Conservation (phyloP, 1,140 invertebrate genomes). For the Bombus waltoni region DNA sequence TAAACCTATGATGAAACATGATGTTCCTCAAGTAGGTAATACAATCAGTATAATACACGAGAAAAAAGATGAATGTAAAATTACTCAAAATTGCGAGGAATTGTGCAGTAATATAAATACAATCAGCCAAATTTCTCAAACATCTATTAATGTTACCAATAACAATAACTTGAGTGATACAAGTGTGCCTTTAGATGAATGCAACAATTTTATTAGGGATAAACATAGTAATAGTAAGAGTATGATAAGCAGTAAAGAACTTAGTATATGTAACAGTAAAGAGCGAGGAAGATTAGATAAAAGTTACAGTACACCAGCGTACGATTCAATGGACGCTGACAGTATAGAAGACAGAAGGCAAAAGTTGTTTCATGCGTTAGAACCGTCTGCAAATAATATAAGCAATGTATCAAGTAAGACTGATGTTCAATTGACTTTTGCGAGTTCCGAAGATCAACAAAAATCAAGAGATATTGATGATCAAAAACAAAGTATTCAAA, state of each 20-base stretch:
- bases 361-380: conserved; percentile 61
- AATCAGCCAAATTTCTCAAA: conserved; percentile 25
- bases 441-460: conserved; percentile 46
- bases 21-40: conserved; percentile 52
- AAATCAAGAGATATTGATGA: conserved; percentile 29
- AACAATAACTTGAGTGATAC: conserved; percentile 68
- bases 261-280: conserved; percentile 57
- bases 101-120: conserved; percentile 41
- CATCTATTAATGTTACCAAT: conserved; percentile 36
- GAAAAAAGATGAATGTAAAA: conserved; percentile 40
- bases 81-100: conserved; percentile 10
- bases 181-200: conserved; percentile 69
- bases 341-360: conserved; percentile 63
- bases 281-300: conserved; percentile 87
- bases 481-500: conserved; percentile 10
- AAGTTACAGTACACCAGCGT: conserved; percentile 89
- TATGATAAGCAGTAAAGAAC: conserved; percentile 22
- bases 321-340: conserved; percentile 84
- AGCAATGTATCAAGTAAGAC: conserved; percentile 67
- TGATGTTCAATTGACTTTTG: conserved; percentile 59
- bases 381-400: conserved; percentile 29
- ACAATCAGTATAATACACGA: conserved; percentile 35
- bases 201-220: conserved; percentile 63
- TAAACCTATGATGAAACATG: conserved; percentile 62
- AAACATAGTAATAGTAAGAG: conserved; percentile 55